phyloP scores from a whole-genome alignment of 2,888 invertebrate species.

The Sympetrum striolatum region DNA sequence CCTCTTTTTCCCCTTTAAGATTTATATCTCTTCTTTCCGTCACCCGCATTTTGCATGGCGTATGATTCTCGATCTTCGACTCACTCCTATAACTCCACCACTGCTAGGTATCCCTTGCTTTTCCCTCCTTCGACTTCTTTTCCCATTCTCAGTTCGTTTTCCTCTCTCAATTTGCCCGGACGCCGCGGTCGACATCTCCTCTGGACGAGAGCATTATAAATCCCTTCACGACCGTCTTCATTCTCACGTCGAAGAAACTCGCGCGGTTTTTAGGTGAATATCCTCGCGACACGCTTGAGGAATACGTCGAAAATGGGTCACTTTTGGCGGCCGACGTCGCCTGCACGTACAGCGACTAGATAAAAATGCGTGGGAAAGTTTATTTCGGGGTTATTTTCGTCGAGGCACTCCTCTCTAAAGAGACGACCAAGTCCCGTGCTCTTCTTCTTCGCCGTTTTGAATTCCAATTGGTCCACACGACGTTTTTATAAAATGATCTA shows the following conservation, averaged over 20 bases:
- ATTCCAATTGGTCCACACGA: too few relatives aligned
- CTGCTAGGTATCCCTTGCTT: not conserved
- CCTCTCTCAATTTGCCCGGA: not conserved
- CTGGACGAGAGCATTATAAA: not conserved
- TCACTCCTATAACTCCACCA: not conserved
- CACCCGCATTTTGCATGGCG: not conserved
- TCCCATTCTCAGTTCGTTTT: not conserved
- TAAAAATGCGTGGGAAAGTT: too few relatives aligned
- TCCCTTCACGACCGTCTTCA: too few relatives aligned
- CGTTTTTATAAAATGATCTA: too few relatives aligned
- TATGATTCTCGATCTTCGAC: not conserved
- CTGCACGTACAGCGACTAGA: not conserved
- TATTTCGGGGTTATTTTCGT: too few relatives aligned
- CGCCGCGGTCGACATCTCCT: not conserved
- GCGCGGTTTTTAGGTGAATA: not conserved
- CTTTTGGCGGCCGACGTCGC: not conserved
- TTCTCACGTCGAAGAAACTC: too few relatives aligned
- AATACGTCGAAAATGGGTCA: not conserved
- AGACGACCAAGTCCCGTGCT: too few relatives aligned
- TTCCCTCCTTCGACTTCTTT: not conserved
- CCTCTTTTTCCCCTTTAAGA: not conserved
- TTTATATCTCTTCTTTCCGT: not conserved
- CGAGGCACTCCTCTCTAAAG: too few relatives aligned
- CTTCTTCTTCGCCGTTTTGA: too few relatives aligned
- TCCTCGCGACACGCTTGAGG: not conserved